Evolutionary conservation across 2,113 vertebrate genomes (phyloP), one percentile per base, ranked within the genome.

Genomic region (Trichomycterus rosablanca): DNA sequence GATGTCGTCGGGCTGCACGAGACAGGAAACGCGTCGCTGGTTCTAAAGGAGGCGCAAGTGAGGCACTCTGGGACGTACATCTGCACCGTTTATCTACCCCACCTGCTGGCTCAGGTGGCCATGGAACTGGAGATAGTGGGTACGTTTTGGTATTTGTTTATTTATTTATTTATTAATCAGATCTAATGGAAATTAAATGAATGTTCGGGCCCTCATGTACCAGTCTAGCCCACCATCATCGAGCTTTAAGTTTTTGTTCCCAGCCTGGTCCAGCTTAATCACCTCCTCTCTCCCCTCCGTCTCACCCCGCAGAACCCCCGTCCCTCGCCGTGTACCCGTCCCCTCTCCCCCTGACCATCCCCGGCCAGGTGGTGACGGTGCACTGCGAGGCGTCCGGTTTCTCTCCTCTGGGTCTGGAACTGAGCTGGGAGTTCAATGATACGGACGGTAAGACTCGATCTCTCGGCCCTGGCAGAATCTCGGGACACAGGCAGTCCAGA

Each of bases 11-110:
- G 19, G 52, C 57, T 90, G 51, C 86, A 90, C 1, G 42, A 79
- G 59, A 81, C 70, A 0, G 86, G 91, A 32, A 90, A 92, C 0
- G 90, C 87, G 0, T 91, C 91, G 1, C 67, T 95, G 28, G 66
- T 81, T 35, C 80, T 95, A 55, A 78, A 74, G 30, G 78, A 81
- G 7, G 78, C 90, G 0, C 61, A 58, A 35, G 84, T 87, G 15
- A 72, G 19, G 1, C 90, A 91, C 54, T 81, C 90, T 0, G 93
- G 93, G n/a, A 81, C 80, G 19, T 93, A 93, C 20, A 86, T 93
- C 66, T 93, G 91, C 40, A 83, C 88, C 0, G 42, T 89, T 35
- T 89, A 89, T 61, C 81, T 92, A 66, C 89, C 91, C 0, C 86
- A 91, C 71, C 65, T 93, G 10, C 80, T 89, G 66, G 87, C 87